These are phyloP conservation scores for Ophiothrix spiculata DNA, from an alignment of 35 echinoderm and acorn worm species.

Conservation along the genomic window DNA sequence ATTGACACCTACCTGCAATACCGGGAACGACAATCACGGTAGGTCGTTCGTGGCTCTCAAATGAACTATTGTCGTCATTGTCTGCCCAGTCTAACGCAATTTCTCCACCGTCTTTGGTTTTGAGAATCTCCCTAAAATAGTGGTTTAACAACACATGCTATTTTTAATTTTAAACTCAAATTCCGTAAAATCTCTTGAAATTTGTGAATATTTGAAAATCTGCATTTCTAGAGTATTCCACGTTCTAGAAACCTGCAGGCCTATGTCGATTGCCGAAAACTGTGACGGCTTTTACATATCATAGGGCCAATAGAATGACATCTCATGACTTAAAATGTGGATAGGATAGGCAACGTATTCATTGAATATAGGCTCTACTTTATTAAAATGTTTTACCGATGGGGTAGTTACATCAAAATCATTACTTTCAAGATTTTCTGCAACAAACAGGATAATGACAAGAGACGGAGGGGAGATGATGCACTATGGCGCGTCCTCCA, in stretches of 20 bases:
- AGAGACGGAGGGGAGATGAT: too few species aligned
- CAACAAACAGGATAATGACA: not conserved
- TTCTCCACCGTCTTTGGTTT: not conserved
- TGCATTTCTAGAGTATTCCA: too few species aligned
- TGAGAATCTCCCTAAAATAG: not conserved
- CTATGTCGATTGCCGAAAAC: too few species aligned
- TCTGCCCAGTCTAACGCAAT: not conserved
- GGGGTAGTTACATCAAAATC: too few species aligned
- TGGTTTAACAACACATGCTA: not conserved
- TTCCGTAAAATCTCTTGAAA: not conserved
- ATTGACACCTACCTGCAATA: not conserved
- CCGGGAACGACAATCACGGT: not conserved
- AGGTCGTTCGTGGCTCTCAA: not conserved
- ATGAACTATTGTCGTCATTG: not conserved
- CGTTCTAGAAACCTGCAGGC: too few species aligned
- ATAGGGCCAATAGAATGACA: too few species aligned
- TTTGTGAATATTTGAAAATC: not conserved
- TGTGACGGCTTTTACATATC: too few species aligned
- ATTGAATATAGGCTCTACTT: too few species aligned
- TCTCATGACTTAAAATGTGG: not conserved
- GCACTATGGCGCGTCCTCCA: too few species aligned
- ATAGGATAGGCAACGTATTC: too few species aligned
- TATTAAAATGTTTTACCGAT: too few species aligned
- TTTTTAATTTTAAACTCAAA: not conserved
- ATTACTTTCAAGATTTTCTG: not conserved